phyloP scores from a whole-genome alignment of 2,797 vertebrate genomes.

The Ceryle rudis region DNA sequence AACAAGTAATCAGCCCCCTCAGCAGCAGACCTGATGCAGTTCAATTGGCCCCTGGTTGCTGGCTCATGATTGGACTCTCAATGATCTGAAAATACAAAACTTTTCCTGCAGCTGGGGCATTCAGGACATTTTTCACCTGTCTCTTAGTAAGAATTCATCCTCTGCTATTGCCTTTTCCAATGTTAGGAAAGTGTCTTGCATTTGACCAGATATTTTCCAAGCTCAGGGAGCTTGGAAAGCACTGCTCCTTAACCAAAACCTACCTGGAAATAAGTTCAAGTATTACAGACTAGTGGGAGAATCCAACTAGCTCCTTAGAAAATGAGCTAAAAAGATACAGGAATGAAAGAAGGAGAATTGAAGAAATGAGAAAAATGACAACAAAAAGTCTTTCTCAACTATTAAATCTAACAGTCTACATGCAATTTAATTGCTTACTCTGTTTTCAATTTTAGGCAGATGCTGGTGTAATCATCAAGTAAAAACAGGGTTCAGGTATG shows the following conservation, averaged over 20 bases:
- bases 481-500: conserved; percentile 66
- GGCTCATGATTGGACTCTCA: not conserved
- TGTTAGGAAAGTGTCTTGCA: not conserved
- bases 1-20: not conserved
- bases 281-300: not conserved
- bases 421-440: not conserved
- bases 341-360: no score
- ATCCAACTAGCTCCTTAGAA: not conserved
- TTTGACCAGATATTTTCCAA: not conserved
- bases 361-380: conserved; percentile 22
- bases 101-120: not conserved
- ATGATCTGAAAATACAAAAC: not conserved
- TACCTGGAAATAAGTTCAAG: not conserved
- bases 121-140: not conserved
- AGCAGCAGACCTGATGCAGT: not conserved
- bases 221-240: not conserved
- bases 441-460: not conserved
- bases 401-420: not conserved
- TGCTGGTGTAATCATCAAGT: conserved; percentile 5
- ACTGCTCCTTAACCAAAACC: not conserved
- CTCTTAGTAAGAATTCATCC: not conserved
- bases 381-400: not conserved
- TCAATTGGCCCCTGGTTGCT: not conserved
- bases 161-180: not conserved
- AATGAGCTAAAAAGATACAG: not conserved